Percentiles rank a stretch among this genome's conserved stretches.
Evolutionary conservation across 2,113 vertebrate genomes (phyloP).

Genomic region (Sprattus sprattus): DNA sequence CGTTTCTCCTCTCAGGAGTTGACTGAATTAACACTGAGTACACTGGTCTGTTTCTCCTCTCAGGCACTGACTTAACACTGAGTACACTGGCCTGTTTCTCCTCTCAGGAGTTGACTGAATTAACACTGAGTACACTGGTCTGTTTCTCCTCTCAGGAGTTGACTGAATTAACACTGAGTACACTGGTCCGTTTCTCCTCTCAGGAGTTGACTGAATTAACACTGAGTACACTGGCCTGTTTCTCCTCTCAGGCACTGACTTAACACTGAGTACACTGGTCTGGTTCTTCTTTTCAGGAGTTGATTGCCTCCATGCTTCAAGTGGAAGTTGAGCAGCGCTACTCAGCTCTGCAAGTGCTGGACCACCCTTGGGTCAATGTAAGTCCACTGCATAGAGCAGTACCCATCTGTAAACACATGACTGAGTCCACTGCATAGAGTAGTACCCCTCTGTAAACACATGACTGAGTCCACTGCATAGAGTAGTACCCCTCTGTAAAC

Average conservation of each 20-base stretch:
- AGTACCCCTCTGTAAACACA: no score
- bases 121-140: neutral
- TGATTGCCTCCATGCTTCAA: slow-evolving; percentile 92
- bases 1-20: neutral
- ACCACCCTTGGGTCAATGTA: slow-evolving; percentile 96
- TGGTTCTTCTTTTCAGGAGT: slow-evolving; percentile 70
- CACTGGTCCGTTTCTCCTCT: no score
- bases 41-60: no score
- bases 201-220: no score
- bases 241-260: no score
- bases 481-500: no score
- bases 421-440: neutral
- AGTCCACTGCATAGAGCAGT: slow-evolving; percentile 57
- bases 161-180: no score
- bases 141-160: slow-evolving; percentile 74
- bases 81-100: no score
- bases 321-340: slow-evolving; percentile 87
- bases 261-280: neutral
- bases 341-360: slow-evolving; percentile 89
- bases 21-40: no score
- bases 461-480: no score
- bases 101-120: slow-evolving; percentile 68
- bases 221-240: no score
- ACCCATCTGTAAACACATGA: neutral
- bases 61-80: neutral